Conservation (phyloP, 2,113 vertebrate species). For the Apteryx mantelli region DNA sequence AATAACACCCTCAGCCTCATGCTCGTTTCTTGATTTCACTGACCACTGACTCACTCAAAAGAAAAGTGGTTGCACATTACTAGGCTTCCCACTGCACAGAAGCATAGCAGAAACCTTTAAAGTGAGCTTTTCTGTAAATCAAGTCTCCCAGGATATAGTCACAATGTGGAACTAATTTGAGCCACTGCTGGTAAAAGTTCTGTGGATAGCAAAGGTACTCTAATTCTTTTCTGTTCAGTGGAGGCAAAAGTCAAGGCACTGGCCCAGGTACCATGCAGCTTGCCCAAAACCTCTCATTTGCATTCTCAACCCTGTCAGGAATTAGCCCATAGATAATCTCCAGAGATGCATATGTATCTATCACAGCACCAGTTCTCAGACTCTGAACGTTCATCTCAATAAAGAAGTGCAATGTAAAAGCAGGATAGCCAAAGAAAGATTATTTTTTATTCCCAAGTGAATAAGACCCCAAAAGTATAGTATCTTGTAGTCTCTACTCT, state of each 20-base stretch:
- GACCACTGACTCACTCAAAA: neutral
- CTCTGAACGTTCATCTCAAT: neutral
- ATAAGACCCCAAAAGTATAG: neutral
- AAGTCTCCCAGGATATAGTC: neutral
- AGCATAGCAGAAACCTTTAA: neutral
- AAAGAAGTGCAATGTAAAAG: neutral
- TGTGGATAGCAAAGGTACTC: neutral
- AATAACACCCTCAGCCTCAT: neutral
- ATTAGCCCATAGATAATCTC: neutral
- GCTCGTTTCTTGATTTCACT: neutral
- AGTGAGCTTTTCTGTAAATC: neutral
- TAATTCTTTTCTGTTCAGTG: neutral
- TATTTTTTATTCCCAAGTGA: neutral
- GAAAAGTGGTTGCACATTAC: neutral
- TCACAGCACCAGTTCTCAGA: neutral
- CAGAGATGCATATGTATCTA: neutral
- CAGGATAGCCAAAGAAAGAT: neutral
- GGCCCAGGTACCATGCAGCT: neutral
- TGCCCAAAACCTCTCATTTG: neutral
- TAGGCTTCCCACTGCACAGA: neutral
- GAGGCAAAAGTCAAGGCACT: neutral
- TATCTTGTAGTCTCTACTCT: neutral
- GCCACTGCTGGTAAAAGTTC: neutral
- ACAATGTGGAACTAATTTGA: neutral
- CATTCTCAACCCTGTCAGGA: neutral